phyloP scores from a whole-genome alignment of 1,140 invertebrate species.

The Pogonus chalceus region DNA sequence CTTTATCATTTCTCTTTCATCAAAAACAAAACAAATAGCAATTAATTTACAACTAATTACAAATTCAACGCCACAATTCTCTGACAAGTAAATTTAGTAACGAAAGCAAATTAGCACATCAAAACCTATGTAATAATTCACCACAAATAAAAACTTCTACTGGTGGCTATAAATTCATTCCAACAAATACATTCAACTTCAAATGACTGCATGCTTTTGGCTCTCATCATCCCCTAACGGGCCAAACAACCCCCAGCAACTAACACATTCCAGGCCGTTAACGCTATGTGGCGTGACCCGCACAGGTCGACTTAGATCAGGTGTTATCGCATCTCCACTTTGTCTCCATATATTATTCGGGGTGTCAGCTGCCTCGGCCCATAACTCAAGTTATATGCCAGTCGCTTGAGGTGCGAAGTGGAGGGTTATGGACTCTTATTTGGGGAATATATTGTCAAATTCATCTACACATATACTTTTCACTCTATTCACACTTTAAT shows the following conservation, averaged over 20 bases:
- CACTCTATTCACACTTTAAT: no score
- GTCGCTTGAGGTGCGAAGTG: no score
- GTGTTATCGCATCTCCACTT: conserved; percentile 28
- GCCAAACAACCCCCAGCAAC: background rate
- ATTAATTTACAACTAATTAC: background rate
- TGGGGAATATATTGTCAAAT: no score
- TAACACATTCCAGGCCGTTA: background rate
- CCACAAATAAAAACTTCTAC: background rate
- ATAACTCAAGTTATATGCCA: conserved; percentile 21
- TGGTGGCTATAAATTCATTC: background rate
- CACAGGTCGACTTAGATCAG: conserved; percentile 21
- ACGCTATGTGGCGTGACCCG: conserved; percentile 20
- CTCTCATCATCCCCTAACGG: background rate
- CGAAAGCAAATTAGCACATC: background rate
- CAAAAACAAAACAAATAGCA: no score
- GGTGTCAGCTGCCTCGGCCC: conserved; percentile 13
- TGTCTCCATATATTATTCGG: conserved; percentile 25
- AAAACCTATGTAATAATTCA: background rate
- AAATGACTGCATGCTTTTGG: background rate
- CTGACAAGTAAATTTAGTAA: background rate
- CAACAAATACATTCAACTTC: background rate
- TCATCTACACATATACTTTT: no score
- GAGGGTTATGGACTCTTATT: background rate
- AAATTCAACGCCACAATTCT: no score
- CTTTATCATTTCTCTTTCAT: no score